Evolutionary conservation across 2,888 invertebrate species (phyloP).

Genomic region (Phaonia tiefii): DNA sequence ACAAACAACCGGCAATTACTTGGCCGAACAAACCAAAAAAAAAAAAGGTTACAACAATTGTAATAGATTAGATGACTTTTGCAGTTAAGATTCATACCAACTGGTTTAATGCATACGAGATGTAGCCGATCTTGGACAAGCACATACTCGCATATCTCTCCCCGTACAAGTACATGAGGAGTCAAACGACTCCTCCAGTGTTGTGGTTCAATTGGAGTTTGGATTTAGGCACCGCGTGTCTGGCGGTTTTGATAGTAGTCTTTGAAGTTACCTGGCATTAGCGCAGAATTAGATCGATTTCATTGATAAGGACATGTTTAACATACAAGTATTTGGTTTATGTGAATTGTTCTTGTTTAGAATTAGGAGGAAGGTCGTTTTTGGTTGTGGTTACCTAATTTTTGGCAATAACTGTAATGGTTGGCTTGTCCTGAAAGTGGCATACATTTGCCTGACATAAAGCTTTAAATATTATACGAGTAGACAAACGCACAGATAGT

Average conservation of each 20-base stretch:
- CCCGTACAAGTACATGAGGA: background rate
- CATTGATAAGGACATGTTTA: conserved; percentile 52
- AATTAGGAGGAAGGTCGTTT: background rate
- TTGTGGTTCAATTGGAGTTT: background rate
- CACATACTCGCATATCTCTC: background rate
- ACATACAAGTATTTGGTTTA: no score
- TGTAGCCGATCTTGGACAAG: background rate
- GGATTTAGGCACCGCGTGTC: background rate
- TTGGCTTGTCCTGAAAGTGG: no score
- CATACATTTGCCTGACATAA: no score
- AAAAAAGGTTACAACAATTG: conserved; percentile 51
- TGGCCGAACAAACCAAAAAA: conserved; percentile 45
- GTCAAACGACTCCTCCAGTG: no score
- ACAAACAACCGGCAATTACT: conserved; percentile 62
- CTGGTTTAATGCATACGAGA: conserved; percentile 51
- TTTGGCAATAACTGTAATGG: background rate
- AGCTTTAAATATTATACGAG: no score
- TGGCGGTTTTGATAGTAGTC: conserved; percentile 62
- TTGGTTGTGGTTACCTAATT: conserved; percentile 23
- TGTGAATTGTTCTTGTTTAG: background rate
- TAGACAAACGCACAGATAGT: no score
- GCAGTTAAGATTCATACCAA: conserved; percentile 58
- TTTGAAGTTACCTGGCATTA: conserved; percentile 64
- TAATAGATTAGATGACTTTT: conserved; percentile 64
- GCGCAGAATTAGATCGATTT: conserved; percentile 62